These are phyloP conservation scores for Anolis carolinensis DNA, from an alignment of 2,113 vertebrate species.

Conservation along the genomic window DNA sequence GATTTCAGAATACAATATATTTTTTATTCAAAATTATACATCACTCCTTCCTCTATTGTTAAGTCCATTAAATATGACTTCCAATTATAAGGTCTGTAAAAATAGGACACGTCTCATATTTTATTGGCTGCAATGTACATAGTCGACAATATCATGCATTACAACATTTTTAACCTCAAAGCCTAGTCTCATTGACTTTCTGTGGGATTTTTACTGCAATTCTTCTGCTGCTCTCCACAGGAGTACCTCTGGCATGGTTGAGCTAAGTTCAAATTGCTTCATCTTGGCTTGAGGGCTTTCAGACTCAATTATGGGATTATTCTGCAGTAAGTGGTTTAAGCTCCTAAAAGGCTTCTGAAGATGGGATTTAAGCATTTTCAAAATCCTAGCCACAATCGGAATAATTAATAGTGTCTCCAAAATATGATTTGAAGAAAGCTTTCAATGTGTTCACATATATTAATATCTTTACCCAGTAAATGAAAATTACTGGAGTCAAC, in stretches of 20 bases:
- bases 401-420: slow-evolving; percentile 11
- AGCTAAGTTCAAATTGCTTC: slow-evolving; percentile 1
- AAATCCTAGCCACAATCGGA: slow-evolving; percentile 16
- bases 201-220: neutral
- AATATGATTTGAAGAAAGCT: neutral
- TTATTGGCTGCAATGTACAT: neutral
- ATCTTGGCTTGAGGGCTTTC: slow-evolving; percentile 8
- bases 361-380: slow-evolving; percentile 14
- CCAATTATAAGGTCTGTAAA: neutral
- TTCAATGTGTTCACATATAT: neutral
- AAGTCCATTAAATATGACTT: neutral
- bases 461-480: neutral
- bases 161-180: slow-evolving; percentile 7
- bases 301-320: slow-evolving; percentile 18
- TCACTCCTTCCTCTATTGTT: neutral
- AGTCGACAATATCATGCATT: neutral
- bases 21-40: neutral
- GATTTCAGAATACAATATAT: neutral
- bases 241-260: neutral
- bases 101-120: neutral
- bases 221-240: neutral
- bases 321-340: slow-evolving; percentile 17
- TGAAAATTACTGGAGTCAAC: neutral
- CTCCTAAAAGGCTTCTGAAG: slow-evolving; percentile 24
- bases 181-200: neutral